A percentile compares a stretch with the other conserved stretches of the same genome.
Evolutionary conservation across 1,140 invertebrate genomes (phyloP).

Genomic region (Papilio helenus): DNA sequence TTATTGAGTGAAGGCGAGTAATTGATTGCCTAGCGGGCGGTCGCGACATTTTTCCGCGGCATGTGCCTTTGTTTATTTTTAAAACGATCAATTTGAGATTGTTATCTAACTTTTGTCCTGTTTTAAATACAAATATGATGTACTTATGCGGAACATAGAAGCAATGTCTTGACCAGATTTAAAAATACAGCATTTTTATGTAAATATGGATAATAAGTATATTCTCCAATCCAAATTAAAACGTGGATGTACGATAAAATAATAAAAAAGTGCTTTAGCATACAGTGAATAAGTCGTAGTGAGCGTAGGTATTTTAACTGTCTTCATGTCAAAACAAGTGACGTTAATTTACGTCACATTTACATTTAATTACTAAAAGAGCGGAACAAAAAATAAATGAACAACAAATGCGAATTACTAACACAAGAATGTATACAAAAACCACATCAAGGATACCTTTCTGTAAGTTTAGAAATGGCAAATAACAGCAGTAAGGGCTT

Average conservation of each 20-base stretch:
- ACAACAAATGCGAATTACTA: background rate
- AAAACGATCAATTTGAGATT: background rate
- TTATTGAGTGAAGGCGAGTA: conserved; percentile 80
- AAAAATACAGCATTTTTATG: no score
- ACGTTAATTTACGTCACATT: background rate
- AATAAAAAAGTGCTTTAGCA: background rate
- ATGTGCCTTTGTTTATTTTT: conserved; percentile 26
- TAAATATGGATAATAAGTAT: no score
- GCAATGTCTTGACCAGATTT: no score
- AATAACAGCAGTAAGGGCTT: conserved; percentile 21
- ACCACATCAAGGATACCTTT: background rate
- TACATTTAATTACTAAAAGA: conserved; percentile 13
- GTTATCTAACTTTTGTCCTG: background rate
- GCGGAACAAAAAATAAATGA: background rate
- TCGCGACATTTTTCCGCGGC: conserved; percentile 48
- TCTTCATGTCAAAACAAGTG: background rate
- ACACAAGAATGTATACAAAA: background rate
- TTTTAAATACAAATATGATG: background rate
- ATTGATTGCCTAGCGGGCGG: conserved; percentile 66
- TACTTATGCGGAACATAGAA: background rate
- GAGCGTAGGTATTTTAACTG: background rate
- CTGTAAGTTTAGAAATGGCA: conserved; percentile 15
- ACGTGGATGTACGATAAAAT: background rate
- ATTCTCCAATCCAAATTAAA: background rate
- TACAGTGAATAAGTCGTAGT: background rate